Evolutionary conservation across 1,140 invertebrate genomes (phyloP).

Genomic region (Bombus superbus): DNA sequence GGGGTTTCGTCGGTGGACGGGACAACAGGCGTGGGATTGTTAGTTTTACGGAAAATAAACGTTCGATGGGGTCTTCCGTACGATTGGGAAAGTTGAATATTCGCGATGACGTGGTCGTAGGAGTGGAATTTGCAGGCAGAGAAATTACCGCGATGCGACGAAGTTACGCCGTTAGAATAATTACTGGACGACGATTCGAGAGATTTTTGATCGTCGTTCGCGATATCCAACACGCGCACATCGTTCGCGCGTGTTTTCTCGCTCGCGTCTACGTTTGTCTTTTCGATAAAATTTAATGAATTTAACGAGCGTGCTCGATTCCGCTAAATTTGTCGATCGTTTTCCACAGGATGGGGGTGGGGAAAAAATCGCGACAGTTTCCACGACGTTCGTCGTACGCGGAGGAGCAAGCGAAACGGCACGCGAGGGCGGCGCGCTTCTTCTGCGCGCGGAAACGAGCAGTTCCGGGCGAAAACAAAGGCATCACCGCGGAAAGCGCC

Average conservation of each 20-base stretch:
- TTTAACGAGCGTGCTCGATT: not conserved
- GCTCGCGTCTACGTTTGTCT: no score
- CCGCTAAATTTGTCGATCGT: not conserved
- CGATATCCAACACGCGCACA: no score
- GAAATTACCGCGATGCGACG: no score
- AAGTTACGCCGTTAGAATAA: no score
- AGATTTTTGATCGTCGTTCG: no score
- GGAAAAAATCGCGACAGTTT: not conserved
- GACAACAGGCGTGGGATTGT: not conserved
- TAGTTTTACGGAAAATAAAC: not conserved
- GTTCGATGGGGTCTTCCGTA: not conserved
- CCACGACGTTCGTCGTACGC: slow-evolving; percentile 1
- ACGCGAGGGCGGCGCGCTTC: slow-evolving; percentile 15
- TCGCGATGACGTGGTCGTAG: not conserved
- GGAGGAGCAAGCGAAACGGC: not conserved
- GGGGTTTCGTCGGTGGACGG: not conserved
- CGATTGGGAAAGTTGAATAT: not conserved
- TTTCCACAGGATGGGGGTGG: not conserved
- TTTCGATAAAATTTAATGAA: no score
- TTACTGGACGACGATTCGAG: no score
- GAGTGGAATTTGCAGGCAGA: no score
- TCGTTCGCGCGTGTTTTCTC: no score
- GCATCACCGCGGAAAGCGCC: slow-evolving; percentile 30
- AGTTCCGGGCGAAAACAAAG: slow-evolving; percentile 41
- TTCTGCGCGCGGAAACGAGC: slow-evolving; percentile 37